Conservation (phyloP, 1,140 invertebrate species). For the Paraescarpia echinospica region DNA sequence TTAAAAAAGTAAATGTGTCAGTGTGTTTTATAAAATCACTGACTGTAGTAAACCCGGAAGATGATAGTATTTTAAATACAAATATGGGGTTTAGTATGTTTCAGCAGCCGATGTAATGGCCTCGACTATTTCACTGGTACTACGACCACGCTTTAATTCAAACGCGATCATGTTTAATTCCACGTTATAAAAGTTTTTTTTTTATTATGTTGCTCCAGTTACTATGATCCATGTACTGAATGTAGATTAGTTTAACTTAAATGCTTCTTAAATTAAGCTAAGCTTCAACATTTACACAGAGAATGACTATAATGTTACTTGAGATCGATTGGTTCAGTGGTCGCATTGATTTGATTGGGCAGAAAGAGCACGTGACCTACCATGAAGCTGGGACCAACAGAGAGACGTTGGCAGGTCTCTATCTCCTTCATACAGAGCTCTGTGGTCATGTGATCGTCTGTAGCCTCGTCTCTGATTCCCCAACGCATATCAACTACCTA, state of each 20-base stretch:
- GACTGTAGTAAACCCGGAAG: background rate
- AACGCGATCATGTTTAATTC: too few relatives aligned
- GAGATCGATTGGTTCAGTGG: background rate
- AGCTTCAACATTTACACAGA: too few relatives aligned
- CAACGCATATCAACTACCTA: conserved; percentile 37
- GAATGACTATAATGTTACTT: background rate
- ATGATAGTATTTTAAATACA: background rate
- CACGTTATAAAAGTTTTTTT: background rate
- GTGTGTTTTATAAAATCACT: background rate
- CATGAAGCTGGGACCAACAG: conserved; percentile 31
- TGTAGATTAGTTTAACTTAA: background rate
- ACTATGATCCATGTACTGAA: background rate
- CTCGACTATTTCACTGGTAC: too few relatives aligned
- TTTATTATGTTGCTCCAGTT: background rate
- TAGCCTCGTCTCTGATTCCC: conserved; percentile 35
- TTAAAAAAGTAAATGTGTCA: background rate
- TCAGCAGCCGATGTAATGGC: too few relatives aligned
- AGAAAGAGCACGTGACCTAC: conserved; percentile 19
- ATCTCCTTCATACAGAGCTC: conserved; percentile 30
- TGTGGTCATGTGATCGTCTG: conserved; percentile 30
- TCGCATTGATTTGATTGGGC: background rate
- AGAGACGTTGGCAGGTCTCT: conserved; percentile 28
- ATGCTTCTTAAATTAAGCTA: background rate
- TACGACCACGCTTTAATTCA: too few relatives aligned
- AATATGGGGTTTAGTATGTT: background rate